Evolutionary conservation across 2,888 invertebrate species (phyloP).

Genomic region (Sialis fuliginosa): DNA sequence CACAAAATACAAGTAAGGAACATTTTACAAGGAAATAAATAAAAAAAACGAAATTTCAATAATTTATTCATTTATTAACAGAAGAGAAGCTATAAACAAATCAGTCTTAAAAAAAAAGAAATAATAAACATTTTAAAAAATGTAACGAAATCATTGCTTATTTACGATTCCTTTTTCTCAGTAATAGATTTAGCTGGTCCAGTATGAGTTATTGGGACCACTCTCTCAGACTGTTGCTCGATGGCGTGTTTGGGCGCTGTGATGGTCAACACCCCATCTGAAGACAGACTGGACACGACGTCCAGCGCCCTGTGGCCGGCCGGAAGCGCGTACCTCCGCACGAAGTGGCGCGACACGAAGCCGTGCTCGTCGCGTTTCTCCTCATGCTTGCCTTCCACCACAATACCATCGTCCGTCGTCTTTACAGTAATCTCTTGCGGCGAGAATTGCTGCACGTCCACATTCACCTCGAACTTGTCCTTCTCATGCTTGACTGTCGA

Average conservation of each 20-base stretch:
- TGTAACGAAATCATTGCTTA: too few relatives aligned
- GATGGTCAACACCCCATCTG: conserved; percentile 28
- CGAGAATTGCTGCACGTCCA: conserved; percentile 48
- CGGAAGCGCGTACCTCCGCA: conserved; percentile 33
- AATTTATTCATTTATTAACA: too few relatives aligned
- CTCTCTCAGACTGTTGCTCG: background rate
- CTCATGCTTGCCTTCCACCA: conserved; percentile 54
- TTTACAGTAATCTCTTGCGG: conserved; percentile 53
- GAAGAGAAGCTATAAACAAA: too few relatives aligned
- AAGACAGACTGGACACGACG: conserved; percentile 26
- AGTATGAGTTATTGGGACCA: conserved; percentile 3
- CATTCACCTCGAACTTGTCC: conserved; percentile 44
- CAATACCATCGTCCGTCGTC: conserved; percentile 41
- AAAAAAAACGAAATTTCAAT: too few relatives aligned
- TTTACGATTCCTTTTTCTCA: too few relatives aligned
- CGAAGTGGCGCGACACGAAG: conserved; percentile 53
- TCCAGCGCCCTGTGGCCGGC: conserved; percentile 24
- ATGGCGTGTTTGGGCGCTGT: conserved; percentile 21
- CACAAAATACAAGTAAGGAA: too few relatives aligned
- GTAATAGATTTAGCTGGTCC: conserved; percentile 2
- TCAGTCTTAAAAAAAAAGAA: too few relatives aligned
- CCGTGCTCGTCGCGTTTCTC: conserved; percentile 60
- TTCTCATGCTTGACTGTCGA: conserved; percentile 50
- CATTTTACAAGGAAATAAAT: too few relatives aligned
- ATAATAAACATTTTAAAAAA: too few relatives aligned